A percentile compares a stretch with the other conserved stretches of the same genome.
These are phyloP conservation scores for Denticeps clupeoides DNA, from an alignment of 2,797 vertebrate genomes.

Conservation along the genomic window DNA sequence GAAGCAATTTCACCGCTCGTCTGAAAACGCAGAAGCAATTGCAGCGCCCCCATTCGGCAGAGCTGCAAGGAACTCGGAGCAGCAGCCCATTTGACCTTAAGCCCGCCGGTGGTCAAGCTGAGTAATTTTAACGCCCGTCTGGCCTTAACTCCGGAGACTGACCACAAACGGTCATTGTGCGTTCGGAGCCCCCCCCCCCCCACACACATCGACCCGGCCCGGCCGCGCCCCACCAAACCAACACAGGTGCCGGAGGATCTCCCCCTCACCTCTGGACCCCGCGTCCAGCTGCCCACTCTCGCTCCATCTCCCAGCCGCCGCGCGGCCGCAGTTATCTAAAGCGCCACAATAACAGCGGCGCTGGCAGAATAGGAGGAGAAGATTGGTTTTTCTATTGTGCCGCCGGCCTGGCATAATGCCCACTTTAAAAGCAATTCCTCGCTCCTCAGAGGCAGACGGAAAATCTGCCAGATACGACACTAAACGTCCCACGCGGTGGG, in stretches of 20 bases:
- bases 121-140: conserved; percentile 81
- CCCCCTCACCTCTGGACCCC: conserved; percentile 17
- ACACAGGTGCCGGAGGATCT: neutral
- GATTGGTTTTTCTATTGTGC: conserved; percentile 88
- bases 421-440: conserved; percentile 89
- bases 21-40: conserved; percentile 15
- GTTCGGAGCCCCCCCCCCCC: conserved; percentile 14
- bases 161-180: conserved; percentile 21
- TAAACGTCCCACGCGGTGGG: conserved; percentile 62
- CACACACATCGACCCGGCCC: neutral
- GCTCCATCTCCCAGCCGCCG: conserved; percentile 51
- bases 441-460: conserved; percentile 67
- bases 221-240: neutral
- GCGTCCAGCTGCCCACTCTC: conserved; percentile 10
- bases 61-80: neutral
- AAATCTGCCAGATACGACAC: conserved; percentile 88
- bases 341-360: conserved; percentile 85
- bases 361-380: conserved; percentile 80
- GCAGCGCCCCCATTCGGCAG: conserved; percentile 20
- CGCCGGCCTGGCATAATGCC: conserved; percentile 86
- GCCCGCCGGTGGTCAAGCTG: conserved; percentile 37
- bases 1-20: conserved; percentile 20
- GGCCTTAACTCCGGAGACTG: conserved; percentile 70
- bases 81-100: conserved; percentile 10
- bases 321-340: conserved; percentile 77